Percentiles rank a stretch among this genome's conserved stretches.
Conservation (phyloP, 2,797 vertebrate species). For the Enoplosus armatus region DNA sequence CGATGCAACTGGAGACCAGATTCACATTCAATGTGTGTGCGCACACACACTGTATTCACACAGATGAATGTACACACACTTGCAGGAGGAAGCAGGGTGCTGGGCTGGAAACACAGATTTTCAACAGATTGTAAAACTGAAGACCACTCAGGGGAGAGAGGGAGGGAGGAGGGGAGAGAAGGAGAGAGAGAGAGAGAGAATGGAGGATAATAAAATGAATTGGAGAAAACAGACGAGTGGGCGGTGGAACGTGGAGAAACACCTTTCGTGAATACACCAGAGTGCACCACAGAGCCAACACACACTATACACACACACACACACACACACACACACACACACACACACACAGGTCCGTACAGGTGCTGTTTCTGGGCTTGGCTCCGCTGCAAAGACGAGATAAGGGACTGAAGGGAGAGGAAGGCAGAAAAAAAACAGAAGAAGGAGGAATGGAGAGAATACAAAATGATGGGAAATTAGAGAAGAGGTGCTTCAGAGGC, state of each 20-base stretch:
- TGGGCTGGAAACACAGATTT: constrained; percentile 65
- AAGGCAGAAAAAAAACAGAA: constrained; percentile 31
- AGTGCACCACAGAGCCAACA: constrained; percentile 27
- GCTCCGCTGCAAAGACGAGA: constrained; percentile 68
- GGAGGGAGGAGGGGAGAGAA: neutral
- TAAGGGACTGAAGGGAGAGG: constrained; percentile 62
- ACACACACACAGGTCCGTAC: constrained; percentile 31
- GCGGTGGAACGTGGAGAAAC: constrained; percentile 53
- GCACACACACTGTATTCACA: constrained; percentile 8
- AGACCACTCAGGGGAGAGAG: constrained; percentile 34
- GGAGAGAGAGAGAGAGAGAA: neutral
- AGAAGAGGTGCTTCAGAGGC: constrained; percentile 63
- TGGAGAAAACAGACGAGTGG: constrained; percentile 56
- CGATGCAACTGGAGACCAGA: constrained; percentile 32
- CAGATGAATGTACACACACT: constrained; percentile 39
- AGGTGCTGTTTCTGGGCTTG: constrained; percentile 58
- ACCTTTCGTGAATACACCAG: constrained; percentile 38
- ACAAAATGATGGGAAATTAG: constrained; percentile 67
- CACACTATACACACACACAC: constrained; percentile 28
- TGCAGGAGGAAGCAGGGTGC: constrained; percentile 44
- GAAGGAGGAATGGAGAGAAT: constrained; percentile 51
- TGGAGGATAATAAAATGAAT: constrained; percentile 38
- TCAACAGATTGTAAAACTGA: constrained; percentile 70
- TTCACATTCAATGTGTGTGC: neutral
- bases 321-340: constrained; percentile 17